phyloP scores from a whole-genome alignment of 2,888 invertebrate genomes.

The Saturnia pavonia region DNA sequence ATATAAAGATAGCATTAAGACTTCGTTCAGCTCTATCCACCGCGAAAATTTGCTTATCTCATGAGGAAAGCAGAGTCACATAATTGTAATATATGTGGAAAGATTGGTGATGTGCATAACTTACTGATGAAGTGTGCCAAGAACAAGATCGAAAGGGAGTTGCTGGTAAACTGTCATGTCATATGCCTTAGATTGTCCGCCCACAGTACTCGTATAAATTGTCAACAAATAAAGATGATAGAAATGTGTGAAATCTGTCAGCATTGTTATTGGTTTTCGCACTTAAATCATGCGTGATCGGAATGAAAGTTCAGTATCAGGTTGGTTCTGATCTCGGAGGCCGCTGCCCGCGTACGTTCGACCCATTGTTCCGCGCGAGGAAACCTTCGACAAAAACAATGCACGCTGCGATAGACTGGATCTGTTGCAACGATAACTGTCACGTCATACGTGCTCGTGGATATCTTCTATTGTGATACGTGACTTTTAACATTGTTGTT shows the following conservation, averaged over 20 bases:
- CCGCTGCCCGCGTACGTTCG: conserved; percentile 42
- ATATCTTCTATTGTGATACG: conserved; percentile 25
- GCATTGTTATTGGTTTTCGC: conserved; percentile 62
- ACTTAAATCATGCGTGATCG: conserved; percentile 75
- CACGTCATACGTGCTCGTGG: conserved; percentile 48
- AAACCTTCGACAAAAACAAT: conserved; percentile 54
- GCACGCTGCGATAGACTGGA: conserved; percentile 46
- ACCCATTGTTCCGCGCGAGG: conserved; percentile 54
- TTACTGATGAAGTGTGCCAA: too few species aligned
- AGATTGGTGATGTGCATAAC: too few species aligned
- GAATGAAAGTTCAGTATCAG: conserved; percentile 70
- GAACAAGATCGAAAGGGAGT: too few species aligned
- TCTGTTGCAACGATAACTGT: conserved; percentile 55
- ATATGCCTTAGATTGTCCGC: background rate
- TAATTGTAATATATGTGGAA: too few species aligned
- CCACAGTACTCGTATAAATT: background rate
- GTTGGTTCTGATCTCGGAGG: conserved; percentile 68
- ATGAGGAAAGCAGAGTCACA: too few species aligned
- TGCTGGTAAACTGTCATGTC: too few species aligned
- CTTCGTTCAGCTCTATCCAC: too few species aligned
- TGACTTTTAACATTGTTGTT: conserved; percentile 13
- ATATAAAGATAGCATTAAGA: too few species aligned
- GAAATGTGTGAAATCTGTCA: conserved; percentile 32
- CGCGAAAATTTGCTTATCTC: too few species aligned
- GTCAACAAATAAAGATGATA: background rate